Evolutionary conservation across 2,113 vertebrate species (phyloP), one percentile per base, ranked within the genome.

Genomic region (Dasyornis broadbenti): DNA sequence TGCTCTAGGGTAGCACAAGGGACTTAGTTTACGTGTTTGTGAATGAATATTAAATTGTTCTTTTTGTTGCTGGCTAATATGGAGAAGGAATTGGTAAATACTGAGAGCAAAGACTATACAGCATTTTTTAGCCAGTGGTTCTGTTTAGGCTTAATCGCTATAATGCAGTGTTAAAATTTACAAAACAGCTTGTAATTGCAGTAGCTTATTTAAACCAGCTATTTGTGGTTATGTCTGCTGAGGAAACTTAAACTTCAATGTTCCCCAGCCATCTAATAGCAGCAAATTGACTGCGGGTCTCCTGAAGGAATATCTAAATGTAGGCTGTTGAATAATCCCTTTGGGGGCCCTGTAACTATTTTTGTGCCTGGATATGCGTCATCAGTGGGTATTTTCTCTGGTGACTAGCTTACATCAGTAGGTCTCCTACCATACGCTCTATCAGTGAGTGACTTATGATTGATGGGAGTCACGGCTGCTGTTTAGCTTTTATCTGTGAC

Each of bases 321-420:
- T 99, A 98, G 99, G 98, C 97, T 98, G 98, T 99, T 99, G 98
- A 99, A 97, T 99, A 98, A 98, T 98, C 98, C 99, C 98, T 98
- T 95, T 98, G 94, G 97, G 97, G 98, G 98, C 99, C 99, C 99
- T 98, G 98, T 97, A 98, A 97, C 99, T 99, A 99, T 99, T 99
- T 99, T 99, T 99, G 99, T 99, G 98, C 98, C 98, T 99, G 99
- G 99, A 99, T 99, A 99, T 99, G 99, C 99, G 98, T 99, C 99
- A 99, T 97, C 98, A 98, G 98, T 99, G 99, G 99, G 99, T 99
- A 99, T 99, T 99, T 99, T 99, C 99, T 99, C 99, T 99, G 98
- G 99, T 99, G 99, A 99, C 98, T 99, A 97, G 98, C 98, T 99
- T 99, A 98, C 99, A 99, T 99, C 99, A 99, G 98, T 98, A 98